Evolutionary conservation across 2,888 invertebrate genomes (phyloP).

Genomic region (Mycalesis mineus): DNA sequence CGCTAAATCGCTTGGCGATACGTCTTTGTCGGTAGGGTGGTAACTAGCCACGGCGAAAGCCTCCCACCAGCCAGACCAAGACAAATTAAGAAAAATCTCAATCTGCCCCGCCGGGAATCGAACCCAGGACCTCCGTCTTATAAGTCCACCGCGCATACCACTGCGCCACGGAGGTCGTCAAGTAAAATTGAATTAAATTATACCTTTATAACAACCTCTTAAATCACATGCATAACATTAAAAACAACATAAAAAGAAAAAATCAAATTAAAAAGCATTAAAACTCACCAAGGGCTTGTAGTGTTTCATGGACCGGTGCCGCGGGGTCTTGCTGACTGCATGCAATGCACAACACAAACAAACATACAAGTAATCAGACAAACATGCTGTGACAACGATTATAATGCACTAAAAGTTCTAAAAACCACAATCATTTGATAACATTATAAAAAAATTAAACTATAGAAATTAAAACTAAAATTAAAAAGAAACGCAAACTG

Average conservation of each 20-base stretch:
- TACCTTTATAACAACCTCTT: no score
- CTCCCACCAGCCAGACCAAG: no score
- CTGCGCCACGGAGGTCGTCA: no score
- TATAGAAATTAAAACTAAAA: neutral
- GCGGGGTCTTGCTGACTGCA: slow-evolving; percentile 58
- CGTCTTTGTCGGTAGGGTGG: no score
- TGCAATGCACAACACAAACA: slow-evolving; percentile 59
- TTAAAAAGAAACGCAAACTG: neutral
- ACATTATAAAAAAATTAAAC: slow-evolving; percentile 12
- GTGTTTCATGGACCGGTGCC: slow-evolving; percentile 59
- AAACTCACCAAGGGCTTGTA: slow-evolving; percentile 66
- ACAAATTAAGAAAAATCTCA: no score
- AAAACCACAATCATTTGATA: neutral
- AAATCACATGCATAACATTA: neutral
- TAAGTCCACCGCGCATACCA: no score
- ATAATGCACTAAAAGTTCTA: slow-evolving; percentile 26
- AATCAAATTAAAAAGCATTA: slow-evolving; percentile 1
- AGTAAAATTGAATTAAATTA: no score
- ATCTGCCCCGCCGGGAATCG: no score
- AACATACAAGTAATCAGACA: slow-evolving; percentile 47
- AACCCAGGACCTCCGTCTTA: no score
- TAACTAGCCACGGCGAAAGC: no score
- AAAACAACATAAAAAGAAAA: slow-evolving; percentile 11
- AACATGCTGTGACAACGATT: slow-evolving; percentile 33
- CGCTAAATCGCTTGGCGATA: no score